Base-by-base conservation (phyloP, 2,797 vertebrate genomes). In the Ctenosaura bakeri region DNA sequence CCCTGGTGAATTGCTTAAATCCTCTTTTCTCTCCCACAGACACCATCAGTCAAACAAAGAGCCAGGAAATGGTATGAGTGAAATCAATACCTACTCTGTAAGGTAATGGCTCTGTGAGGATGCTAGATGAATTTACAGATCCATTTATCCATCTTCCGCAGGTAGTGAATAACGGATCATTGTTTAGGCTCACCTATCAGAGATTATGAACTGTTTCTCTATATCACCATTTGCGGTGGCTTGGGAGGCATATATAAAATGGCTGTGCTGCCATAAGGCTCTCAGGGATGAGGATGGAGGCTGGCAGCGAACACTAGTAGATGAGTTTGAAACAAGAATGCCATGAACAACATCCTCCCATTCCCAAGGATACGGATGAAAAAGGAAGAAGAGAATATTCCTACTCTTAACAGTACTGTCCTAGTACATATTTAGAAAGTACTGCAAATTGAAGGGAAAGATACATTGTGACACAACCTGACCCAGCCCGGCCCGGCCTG, bases 11-110 rank as follows among this genome's bases (percentile, higher is more conserved):
- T 78, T 24, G 50, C 35, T 78, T 78, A 71, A 78, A 71, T 69
- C 62, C 64, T 69, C 78, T 78, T n/a, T 52, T 46, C 7, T 26
- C 13, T 69, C 29, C 38, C 18, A 46, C 32, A 74, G 24, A 26
- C n/a, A n/a, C 38, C 54, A 91, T 74, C 83, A 80, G 73, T 62
- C 74, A 88, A 62, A 78, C 80, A 71, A 88, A 78, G 50, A 88
- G 64, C 83, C 77, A 18, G 77, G 38, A 80, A 89, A 50, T 56
- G 59, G 83, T 52, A 20, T 18, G 42, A 78, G 29, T 38, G 24
- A 83, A 90, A 87, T 83, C 80, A 54, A 83, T 90, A 83, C 10
- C 79, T 24, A 14, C 24, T 64, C 38, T 38, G 78, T 83, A 76
- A 82, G 0, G 5, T 82, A 90, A 86, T 74, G 87, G 86, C 20